These are phyloP conservation scores for Brachyptera risi DNA, from an alignment of 2,888 invertebrate genomes.

Conservation along the genomic window DNA sequence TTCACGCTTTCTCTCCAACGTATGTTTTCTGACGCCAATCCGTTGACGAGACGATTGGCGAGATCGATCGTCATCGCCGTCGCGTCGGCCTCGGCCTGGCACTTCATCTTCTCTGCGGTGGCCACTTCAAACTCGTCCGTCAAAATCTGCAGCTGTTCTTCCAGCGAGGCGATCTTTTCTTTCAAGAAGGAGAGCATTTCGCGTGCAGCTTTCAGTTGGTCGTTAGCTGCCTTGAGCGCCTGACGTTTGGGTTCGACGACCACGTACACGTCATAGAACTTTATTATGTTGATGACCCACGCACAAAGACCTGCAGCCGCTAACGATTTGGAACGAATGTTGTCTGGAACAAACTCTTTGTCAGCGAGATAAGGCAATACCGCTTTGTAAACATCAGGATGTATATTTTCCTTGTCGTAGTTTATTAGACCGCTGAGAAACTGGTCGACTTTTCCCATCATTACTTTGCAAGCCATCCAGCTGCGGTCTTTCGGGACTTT, in stretches of 20 bases:
- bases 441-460: conserved; percentile 88
- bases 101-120: conserved; percentile 78
- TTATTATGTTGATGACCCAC: conserved; percentile 91
- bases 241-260: conserved; percentile 88
- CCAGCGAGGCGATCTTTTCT: conserved; percentile 59
- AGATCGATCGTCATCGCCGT: conserved; percentile 85
- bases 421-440: conserved; percentile 78
- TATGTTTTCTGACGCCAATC: conserved; percentile 86
- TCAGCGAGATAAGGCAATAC: conserved; percentile 51
- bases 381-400: conserved; percentile 54
- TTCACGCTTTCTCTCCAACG: conserved; percentile 70
- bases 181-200: conserved; percentile 75
- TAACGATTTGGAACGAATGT: conserved; percentile 77
- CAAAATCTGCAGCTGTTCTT: conserved; percentile 66
- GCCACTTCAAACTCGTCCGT: conserved; percentile 84
- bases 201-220: conserved; percentile 75
- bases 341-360: conserved; percentile 79
- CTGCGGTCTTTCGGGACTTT: conserved; percentile 86
- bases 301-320: conserved; percentile 92
- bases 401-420: conserved; percentile 92
- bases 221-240: conserved; percentile 80
- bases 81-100: conserved; percentile 88
- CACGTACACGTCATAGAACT: conserved; percentile 84
- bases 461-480: conserved; percentile 86
- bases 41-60: conserved; percentile 88